Evolutionary conservation across 2,797 vertebrate genomes (phyloP).

Genomic region (Sebastes hubbsi): DNA sequence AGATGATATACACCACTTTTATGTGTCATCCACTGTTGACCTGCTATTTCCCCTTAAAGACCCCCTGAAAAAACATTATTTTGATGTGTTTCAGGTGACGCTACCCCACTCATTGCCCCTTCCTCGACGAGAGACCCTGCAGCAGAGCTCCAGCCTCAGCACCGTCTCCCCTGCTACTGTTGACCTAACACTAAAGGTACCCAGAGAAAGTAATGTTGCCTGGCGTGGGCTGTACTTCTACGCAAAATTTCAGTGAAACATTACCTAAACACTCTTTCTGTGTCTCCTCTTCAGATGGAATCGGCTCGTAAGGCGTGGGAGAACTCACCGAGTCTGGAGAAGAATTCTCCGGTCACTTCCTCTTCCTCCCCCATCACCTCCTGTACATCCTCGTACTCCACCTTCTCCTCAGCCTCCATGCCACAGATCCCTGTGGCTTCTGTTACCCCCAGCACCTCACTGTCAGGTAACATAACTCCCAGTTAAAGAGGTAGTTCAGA

Average conservation of each 20-base stretch:
- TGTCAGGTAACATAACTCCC: slow-evolving; percentile 85
- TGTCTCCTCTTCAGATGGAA: slow-evolving; percentile 89
- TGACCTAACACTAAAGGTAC: slow-evolving; percentile 97
- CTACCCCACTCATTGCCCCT: slow-evolving; percentile 94
- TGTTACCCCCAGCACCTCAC: slow-evolving; percentile 94
- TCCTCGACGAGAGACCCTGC: slow-evolving; percentile 94
- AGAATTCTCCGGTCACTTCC: slow-evolving; percentile 92
- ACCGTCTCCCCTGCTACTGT: slow-evolving; percentile 98
- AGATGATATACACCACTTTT: no score
- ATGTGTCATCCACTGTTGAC: no score
- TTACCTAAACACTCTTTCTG: background rate
- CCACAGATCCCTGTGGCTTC: slow-evolving; percentile 97
- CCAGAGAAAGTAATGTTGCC: background rate
- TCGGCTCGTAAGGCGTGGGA: slow-evolving; percentile 99
- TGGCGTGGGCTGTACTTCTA: background rate
- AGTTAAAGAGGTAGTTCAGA: background rate
- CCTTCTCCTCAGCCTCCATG: slow-evolving; percentile 95
- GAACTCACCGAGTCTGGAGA: slow-evolving; percentile 96
- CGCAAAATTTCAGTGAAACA: background rate
- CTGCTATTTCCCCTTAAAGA: no score
- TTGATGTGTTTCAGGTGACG: slow-evolving; percentile 86
- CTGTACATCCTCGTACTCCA: slow-evolving; percentile 88
- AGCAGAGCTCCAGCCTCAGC: slow-evolving; percentile 95
- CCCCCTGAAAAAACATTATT: no score
- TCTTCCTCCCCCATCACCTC: slow-evolving; percentile 90